A percentile compares a stretch with the other conserved stretches of the same genome.
Conservation (phyloP, 2,888 invertebrate genomes). For the Polyploca ridens region DNA sequence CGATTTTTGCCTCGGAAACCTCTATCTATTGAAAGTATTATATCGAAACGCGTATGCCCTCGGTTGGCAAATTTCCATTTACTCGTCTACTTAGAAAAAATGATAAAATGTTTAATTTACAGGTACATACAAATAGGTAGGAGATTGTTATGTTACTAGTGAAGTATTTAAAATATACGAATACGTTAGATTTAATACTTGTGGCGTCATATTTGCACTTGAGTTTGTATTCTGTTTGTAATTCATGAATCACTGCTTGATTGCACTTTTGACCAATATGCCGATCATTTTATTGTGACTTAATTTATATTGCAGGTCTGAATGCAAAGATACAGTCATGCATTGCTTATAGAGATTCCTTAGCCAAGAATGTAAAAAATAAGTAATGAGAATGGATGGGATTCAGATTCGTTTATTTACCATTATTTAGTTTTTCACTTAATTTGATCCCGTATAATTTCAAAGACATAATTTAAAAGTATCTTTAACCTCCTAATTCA, state of each 20-base stretch:
- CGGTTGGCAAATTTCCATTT: background rate
- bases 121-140: no score
- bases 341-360: background rate
- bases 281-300: slow-evolving; percentile 7
- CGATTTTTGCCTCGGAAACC: background rate
- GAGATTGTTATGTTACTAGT: no score
- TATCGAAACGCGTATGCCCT: background rate
- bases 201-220: background rate
- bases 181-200: background rate
- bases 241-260: slow-evolving; percentile 6
- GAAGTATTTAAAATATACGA: background rate
- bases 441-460: no score
- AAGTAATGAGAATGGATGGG: background rate
- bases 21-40: background rate
- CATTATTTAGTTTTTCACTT: no score
- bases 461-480: background rate
- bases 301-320: slow-evolving; percentile 11
- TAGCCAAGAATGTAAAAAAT: background rate
- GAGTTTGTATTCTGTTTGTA: background rate
- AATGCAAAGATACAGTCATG: background rate
- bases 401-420: no score
- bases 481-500: background rate
- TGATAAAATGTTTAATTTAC: background rate
- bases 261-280: slow-evolving; percentile 16
- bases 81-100: background rate